Evolutionary conservation across 2,797 vertebrate species (phyloP).

Genomic region (Danionella dracula): DNA sequence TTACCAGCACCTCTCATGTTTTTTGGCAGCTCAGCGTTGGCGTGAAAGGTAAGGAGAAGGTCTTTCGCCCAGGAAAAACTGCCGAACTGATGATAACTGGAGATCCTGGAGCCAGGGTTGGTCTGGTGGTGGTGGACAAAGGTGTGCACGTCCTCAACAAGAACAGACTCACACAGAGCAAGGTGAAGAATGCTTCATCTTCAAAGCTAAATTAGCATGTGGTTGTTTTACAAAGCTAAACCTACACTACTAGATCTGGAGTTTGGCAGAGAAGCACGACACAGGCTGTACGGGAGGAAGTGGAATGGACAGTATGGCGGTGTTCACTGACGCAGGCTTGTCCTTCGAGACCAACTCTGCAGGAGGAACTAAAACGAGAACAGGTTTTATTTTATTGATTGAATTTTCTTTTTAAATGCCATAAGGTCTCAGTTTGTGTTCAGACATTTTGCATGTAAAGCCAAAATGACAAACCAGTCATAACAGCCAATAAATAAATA

Average conservation of each 20-base stretch:
- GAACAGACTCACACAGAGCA: too few relatives aligned
- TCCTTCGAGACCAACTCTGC: slow-evolving; percentile 50
- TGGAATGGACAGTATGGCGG: slow-evolving; percentile 61
- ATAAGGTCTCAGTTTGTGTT: too few relatives aligned
- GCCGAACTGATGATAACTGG: slow-evolving; percentile 60
- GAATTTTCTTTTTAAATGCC: too few relatives aligned
- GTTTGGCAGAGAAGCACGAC: slow-evolving; percentile 67
- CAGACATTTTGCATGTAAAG: too few relatives aligned
- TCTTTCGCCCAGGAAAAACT: slow-evolving; percentile 29
- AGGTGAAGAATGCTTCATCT: slow-evolving; percentile 45
- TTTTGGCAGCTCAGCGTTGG: rapidly evolving
- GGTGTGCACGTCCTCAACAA: slow-evolving; percentile 68
- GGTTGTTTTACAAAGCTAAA: too few relatives aligned
- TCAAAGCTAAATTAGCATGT: neutral
- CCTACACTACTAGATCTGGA: slow-evolving; percentile 66
- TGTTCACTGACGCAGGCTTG: slow-evolving; percentile 73
- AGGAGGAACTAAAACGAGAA: slow-evolving; percentile 49
- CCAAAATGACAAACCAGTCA: too few relatives aligned
- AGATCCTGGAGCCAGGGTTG: too few relatives aligned
- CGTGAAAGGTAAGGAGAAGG: neutral
- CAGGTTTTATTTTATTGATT: neutral
- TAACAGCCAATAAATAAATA: too few relatives aligned
- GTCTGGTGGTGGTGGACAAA: slow-evolving; percentile 77
- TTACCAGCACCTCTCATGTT: neutral
- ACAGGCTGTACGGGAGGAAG: slow-evolving; percentile 72